Percentiles rank a stretch among this genome's conserved stretches.
phyloP scores from a whole-genome alignment of 2,888 invertebrate species.

The Spicauda simplicius region DNA sequence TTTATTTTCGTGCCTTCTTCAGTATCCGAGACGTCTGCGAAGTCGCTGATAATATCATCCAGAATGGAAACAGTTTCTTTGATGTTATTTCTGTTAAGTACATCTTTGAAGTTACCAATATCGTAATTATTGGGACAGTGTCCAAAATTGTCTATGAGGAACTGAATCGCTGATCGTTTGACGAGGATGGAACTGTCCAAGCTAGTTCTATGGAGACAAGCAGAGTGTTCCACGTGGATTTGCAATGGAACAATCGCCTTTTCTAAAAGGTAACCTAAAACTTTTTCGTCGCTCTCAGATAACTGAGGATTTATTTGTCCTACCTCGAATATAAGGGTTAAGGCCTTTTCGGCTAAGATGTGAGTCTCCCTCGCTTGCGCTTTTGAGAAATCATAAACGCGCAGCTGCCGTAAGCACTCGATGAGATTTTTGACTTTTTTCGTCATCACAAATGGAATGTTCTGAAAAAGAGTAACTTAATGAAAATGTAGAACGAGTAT shows the following conservation, averaged over 20 bases:
- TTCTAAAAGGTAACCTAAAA: background rate
- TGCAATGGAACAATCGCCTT: background rate
- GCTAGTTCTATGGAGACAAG: background rate
- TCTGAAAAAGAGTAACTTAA: too few relatives aligned
- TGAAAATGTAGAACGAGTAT: too few relatives aligned
- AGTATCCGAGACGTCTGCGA: background rate
- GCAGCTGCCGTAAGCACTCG: background rate
- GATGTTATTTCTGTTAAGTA: background rate
- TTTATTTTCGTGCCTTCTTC: background rate
- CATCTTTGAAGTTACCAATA: background rate
- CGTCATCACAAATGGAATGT: background rate
- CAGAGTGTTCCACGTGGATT: background rate
- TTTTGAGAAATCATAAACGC: background rate
- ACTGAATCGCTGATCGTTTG: background rate
- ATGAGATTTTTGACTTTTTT: background rate
- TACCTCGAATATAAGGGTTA: background rate
- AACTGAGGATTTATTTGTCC: background rate
- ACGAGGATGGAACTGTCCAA: background rate
- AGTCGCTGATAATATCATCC: background rate
- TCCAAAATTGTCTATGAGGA: background rate
- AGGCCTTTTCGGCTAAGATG: background rate
- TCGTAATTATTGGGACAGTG: background rate
- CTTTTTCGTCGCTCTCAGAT: background rate
- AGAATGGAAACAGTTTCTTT: background rate
- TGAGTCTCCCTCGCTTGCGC: background rate